Evolutionary conservation across 2,113 vertebrate species (phyloP).

Genomic region (Dendrocopos noguchii): DNA sequence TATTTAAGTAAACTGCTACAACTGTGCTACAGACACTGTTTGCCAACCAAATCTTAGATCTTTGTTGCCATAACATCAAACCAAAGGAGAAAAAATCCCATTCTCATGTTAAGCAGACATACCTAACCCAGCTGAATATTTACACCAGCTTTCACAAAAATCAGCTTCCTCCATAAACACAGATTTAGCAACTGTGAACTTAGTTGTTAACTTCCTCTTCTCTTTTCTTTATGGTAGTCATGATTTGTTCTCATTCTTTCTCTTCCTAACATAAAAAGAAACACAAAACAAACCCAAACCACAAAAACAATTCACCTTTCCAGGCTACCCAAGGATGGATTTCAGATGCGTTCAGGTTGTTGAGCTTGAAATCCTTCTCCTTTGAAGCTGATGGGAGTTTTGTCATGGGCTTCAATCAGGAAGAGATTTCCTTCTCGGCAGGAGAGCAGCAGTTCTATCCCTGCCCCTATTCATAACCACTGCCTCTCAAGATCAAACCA

Average conservation of each 20-base stretch:
- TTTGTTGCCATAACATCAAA: neutral
- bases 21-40: neutral
- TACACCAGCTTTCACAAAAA: neutral
- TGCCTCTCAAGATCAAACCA: slow-evolving; percentile 17
- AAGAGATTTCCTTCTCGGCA: neutral
- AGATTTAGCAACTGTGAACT: neutral
- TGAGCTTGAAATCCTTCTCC: neutral
- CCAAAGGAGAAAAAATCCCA: neutral
- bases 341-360: slow-evolving; percentile 16
- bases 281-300: too few relatives aligned
- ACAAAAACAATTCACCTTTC: neutral
- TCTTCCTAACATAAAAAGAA: neutral
- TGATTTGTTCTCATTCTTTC: neutral
- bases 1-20: neutral
- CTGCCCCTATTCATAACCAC: neutral
- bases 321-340: neutral
- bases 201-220: neutral
- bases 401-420: slow-evolving; percentile 4
- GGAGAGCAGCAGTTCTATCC: neutral
- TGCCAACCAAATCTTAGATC: neutral
- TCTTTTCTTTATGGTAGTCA: neutral
- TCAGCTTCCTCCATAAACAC: neutral
- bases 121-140: neutral
- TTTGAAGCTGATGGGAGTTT: slow-evolving; percentile 28
- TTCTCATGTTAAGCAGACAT: neutral